Percentiles rank a stretch among this genome's conserved stretches.
These are phyloP conservation scores for Cloeon dipterum DNA, from an alignment of 2,888 invertebrate species.

Conservation along the genomic window DNA sequence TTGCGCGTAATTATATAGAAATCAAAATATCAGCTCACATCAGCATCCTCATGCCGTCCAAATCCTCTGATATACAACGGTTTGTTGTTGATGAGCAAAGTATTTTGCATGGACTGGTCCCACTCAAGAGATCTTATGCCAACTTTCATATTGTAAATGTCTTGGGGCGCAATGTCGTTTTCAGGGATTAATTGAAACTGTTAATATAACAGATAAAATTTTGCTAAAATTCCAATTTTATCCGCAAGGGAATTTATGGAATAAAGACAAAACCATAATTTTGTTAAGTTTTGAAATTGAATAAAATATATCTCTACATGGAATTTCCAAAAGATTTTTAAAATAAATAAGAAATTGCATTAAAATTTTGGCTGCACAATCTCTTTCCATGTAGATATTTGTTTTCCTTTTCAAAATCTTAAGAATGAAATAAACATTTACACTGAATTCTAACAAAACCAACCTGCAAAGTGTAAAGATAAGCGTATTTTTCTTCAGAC, in stretches of 20 bases:
- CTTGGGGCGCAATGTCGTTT: slow-evolving; percentile 19
- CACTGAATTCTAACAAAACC: too few species aligned
- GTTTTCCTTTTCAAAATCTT: too few species aligned
- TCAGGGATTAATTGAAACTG: not conserved
- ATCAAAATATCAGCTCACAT: slow-evolving; percentile 30
- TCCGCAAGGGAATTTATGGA: too few species aligned
- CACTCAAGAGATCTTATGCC: slow-evolving; percentile 69
- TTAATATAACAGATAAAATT: too few species aligned
- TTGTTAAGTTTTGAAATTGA: too few species aligned
- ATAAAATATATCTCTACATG: too few species aligned
- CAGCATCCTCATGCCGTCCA: slow-evolving; percentile 87
- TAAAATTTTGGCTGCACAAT: too few species aligned
- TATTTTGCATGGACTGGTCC: slow-evolving; percentile 34
- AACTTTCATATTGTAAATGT: slow-evolving; percentile 63
- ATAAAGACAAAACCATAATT: too few species aligned
- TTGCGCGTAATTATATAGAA: not conserved
- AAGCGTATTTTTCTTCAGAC: not conserved
- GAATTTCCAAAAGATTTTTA: not conserved
- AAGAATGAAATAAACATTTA: too few species aligned
- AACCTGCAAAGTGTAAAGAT: not conserved
- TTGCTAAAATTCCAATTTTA: too few species aligned
- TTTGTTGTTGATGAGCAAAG: slow-evolving; percentile 57
- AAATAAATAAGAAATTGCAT: too few species aligned
- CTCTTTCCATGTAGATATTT: too few species aligned
- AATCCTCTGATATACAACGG: slow-evolving; percentile 83